Evolutionary conservation across 2,888 invertebrate genomes (phyloP), one percentile per base, ranked within the genome.

Genomic region (Rotaria sp.): DNA sequence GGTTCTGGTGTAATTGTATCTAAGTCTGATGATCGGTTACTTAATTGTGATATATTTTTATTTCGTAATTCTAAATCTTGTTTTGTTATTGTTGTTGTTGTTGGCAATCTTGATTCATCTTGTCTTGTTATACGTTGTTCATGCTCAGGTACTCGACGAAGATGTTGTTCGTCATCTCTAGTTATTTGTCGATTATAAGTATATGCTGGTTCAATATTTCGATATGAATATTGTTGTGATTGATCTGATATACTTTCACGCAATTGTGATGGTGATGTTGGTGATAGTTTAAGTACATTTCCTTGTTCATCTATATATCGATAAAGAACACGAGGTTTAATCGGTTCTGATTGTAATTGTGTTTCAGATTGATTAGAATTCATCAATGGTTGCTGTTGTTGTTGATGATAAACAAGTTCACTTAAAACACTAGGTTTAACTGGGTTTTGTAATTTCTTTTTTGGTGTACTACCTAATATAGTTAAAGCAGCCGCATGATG

Each of bases 251-350:
- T 24, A 45, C 4, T 41, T 26, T 80, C 80, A 45, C 26, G 26
- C 45, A 45, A 5, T 26, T 80, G 45, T n/a, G 80, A n/a, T 45
- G 80, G 41, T n/a, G 80, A 13, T 26, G 26, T 45, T 41, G 80
- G 26, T 18, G 67, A 67, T 8, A 35, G 21, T 67, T 38, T 67
- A 35, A 67, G 35, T 35, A 67, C 67, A 67, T n/a, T 45, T 26
- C 80, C 80, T 41, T 35, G 80, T 45, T 80, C 80, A 45, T 80
- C 80, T 21, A 80, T 35, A 67, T 67, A 67, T 38, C 35, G 67
- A 67, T 67, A 67, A 8, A 21, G 0, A 67, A 21, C 21, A 15
- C 67, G 67, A 18, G 67, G 35, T 67, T 35, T 18, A 21, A 21
- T 35, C 18, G 67, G 8, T 52, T 24, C 24, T 24, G 7, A 2